These are phyloP conservation scores for Poeciliopsis turneri DNA, from an alignment of 2,797 vertebrate species.

Conservation along the genomic window DNA sequence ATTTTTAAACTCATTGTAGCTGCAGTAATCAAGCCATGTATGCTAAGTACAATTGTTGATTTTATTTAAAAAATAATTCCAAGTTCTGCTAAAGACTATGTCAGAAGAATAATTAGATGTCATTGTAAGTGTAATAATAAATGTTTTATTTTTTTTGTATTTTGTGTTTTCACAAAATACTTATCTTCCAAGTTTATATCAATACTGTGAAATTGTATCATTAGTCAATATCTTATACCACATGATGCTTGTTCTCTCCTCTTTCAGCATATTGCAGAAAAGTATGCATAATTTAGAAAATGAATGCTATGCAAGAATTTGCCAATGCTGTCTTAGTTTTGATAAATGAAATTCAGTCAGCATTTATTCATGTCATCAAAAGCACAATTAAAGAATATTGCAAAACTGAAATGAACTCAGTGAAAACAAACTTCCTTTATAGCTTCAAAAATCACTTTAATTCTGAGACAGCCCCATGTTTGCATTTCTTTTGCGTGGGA, in stretches of 20 bases:
- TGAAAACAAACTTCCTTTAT: conserved; percentile 74
- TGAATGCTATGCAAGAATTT: conserved; percentile 22
- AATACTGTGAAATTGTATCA: background rate
- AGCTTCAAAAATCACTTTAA: conserved; percentile 71
- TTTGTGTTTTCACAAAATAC: background rate
- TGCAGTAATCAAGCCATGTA: background rate
- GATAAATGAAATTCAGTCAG: conserved; percentile 48
- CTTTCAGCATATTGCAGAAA: conserved; percentile 13
- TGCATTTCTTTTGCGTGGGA: conserved; percentile 80
- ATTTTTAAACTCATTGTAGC: background rate
- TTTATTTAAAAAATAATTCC: background rate
- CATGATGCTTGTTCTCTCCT: background rate
- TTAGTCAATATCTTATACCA: background rate
- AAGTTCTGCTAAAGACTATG: background rate
- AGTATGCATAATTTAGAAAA: conserved; percentile 10
- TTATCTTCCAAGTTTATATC: background rate
- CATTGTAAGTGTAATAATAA: background rate
- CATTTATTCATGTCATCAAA: conserved; percentile 51
- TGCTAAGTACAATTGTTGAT: background rate
- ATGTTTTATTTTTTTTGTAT: background rate
- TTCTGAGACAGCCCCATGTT: conserved; percentile 69
- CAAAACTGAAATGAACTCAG: conserved; percentile 63
- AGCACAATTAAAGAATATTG: conserved; percentile 22
- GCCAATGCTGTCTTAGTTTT: conserved; percentile 33
- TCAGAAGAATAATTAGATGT: background rate